phyloP scores from a whole-genome alignment of 2,888 invertebrate species.

The Cotesia congregata region DNA sequence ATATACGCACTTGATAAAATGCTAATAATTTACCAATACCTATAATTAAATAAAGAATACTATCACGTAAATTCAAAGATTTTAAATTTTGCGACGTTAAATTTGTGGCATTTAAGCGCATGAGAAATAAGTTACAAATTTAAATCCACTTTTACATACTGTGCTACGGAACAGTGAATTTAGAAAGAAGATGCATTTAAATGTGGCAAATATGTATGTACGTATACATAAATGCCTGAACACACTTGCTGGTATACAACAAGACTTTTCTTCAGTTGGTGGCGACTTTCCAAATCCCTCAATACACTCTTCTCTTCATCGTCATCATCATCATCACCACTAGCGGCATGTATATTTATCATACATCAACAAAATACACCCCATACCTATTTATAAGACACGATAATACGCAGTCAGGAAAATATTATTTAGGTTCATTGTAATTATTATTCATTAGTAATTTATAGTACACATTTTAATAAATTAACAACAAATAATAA shows the following conservation, averaged over 20 bases:
- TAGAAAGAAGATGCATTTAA: conserved; percentile 2
- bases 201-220: conserved; percentile 16
- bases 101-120: not conserved
- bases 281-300: conserved; percentile 40
- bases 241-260: not conserved
- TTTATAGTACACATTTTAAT: not conserved
- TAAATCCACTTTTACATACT: not conserved
- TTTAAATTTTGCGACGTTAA: not conserved
- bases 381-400: conserved; percentile 34
- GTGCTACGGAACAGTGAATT: not conserved
- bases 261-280: conserved; percentile 15
- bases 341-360: conserved; percentile 2
- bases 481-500: not conserved
- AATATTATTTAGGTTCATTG: conserved; percentile 6
- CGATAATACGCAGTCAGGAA: conserved; percentile 36
- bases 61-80: not conserved
- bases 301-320: conserved; percentile 6
- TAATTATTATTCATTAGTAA: not conserved
- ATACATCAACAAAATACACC: not conserved
- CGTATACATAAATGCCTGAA: conserved; percentile 21
- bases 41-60: not conserved
- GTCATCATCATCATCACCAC: not conserved
- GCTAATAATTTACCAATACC: not conserved
- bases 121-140: not conserved
- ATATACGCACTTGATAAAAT: not conserved